Conservation (phyloP, 1,140 invertebrate species). For the Parasteatoda tepidariorum region DNA sequence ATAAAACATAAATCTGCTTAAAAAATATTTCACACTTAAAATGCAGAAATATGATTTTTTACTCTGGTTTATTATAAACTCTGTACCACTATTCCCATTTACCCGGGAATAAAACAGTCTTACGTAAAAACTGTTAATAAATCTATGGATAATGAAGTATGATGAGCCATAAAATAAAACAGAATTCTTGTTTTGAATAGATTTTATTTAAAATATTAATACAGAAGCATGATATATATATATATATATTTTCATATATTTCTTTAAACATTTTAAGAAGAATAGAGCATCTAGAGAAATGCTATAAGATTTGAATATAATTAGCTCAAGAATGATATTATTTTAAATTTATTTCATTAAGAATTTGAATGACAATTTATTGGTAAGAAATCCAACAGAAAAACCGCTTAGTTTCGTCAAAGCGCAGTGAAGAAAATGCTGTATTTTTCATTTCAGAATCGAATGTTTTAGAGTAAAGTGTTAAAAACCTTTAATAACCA, state of each 20-base stretch:
- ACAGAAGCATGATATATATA: conserved; percentile 52
- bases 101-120: too few relatives aligned
- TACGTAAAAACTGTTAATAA: too few relatives aligned
- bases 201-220: conserved; percentile 56
- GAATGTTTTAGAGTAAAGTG: not conserved
- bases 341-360: not conserved
- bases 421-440: not conserved
- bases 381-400: not conserved
- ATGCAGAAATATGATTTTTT: too few relatives aligned
- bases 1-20: too few relatives aligned
- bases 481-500: not conserved
- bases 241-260: conserved; percentile 22
- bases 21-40: too few relatives aligned
- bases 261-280: conserved; percentile 25
- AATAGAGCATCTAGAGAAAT: conserved; percentile 39
- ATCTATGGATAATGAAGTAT: too few relatives aligned
- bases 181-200: conserved; percentile 42
- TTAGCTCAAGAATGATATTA: not conserved
- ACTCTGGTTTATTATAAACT: too few relatives aligned
- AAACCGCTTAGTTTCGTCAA: not conserved
- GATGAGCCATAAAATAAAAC: too few relatives aligned
- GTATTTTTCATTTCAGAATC: not conserved
- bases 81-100: too few relatives aligned
- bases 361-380: not conserved
- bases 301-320: not conserved